phyloP scores from a whole-genome alignment of 2,797 vertebrate genomes.

The Martes flavigula region DNA sequence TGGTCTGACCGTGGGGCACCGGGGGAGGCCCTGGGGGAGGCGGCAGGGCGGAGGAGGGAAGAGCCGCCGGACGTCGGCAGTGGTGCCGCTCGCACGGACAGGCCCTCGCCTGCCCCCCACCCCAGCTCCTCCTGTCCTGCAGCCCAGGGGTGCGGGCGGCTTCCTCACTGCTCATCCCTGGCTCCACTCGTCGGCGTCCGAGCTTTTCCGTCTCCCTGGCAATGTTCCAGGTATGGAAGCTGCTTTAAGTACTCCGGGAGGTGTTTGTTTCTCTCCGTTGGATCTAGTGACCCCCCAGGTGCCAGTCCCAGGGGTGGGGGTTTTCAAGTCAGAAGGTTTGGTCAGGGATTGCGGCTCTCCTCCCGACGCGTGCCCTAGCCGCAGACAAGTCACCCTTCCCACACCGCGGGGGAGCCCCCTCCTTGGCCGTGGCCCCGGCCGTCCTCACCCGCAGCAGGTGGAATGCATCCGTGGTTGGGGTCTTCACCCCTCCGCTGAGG shows the following conservation, averaged over 20 bases:
- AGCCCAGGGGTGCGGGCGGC: background rate
- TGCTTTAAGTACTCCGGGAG: background rate
- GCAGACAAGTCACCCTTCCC: background rate
- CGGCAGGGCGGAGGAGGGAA: background rate
- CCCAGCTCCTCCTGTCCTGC: fast-evolving
- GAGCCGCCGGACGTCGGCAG: fast-evolving
- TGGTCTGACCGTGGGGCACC: background rate
- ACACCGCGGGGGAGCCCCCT: background rate
- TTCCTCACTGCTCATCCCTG: background rate
- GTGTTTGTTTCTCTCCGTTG: background rate
- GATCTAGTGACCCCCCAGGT: background rate
- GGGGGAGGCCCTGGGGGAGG: background rate
- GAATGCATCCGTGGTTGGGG: background rate
- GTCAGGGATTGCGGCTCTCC: background rate
- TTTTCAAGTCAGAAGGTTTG: background rate
- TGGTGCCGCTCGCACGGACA: background rate
- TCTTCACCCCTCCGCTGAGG: background rate
- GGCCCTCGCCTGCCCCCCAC: background rate
- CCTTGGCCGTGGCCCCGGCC: background rate
- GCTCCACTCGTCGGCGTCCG: background rate
- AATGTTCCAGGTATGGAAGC: background rate
- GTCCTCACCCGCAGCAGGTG: background rate
- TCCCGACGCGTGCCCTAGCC: background rate
- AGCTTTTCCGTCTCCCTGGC: background rate
- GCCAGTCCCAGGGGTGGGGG: background rate